Conservation (phyloP, 2,113 vertebrate genomes). For the Pavo muticus region DNA sequence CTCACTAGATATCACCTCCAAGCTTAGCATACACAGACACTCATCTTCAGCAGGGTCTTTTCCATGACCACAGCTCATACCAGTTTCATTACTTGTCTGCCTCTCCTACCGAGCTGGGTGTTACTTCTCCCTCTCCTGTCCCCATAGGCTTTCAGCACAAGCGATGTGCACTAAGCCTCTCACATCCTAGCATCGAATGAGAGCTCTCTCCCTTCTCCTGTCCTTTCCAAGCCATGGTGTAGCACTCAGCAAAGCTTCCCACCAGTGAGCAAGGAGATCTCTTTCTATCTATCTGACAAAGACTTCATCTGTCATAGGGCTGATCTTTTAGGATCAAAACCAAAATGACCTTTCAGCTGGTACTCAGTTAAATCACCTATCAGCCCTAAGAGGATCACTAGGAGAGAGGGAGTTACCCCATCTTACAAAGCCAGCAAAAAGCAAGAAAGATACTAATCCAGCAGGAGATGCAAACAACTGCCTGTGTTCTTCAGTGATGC, state of each 20-base stretch:
- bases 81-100: rapidly evolving
- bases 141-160: neutral
- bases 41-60: neutral
- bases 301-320: neutral
- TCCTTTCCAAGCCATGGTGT: neutral
- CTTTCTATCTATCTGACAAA: neutral
- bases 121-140: rapidly evolving
- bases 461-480: neutral
- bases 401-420: neutral
- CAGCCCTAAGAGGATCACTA: neutral
- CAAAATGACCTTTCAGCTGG: neutral
- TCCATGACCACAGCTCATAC: neutral
- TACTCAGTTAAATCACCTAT: neutral
- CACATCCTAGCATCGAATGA: rapidly evolving
- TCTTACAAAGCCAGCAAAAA: neutral
- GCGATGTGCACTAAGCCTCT: rapidly evolving
- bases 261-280: neutral
- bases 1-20: neutral
- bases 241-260: neutral
- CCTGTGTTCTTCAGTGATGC: neutral
- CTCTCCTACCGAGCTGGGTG: neutral
- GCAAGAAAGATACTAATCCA: neutral
- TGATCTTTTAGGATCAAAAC: neutral
- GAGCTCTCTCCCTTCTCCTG: neutral
- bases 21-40: neutral